Percentiles rank a stretch among this genome's conserved stretches.
Conservation (phyloP, 2,888 invertebrate genomes). For the Steinernema carpocapsae region DNA sequence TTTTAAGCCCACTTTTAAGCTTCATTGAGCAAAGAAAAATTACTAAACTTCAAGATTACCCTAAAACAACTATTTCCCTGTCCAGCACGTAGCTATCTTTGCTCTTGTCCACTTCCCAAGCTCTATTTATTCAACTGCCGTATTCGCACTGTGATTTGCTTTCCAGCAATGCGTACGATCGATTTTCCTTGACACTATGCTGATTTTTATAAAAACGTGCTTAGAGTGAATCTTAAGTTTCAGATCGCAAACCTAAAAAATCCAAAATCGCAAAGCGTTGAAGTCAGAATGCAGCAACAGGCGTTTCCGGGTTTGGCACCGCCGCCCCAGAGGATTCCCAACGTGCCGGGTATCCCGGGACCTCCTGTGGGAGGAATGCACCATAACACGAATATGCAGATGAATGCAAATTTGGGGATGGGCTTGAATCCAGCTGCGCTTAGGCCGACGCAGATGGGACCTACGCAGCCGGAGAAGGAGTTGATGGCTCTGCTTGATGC, state of each 20-base stretch:
- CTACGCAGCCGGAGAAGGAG: conserved; percentile 1
- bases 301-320: conserved; percentile 13
- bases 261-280: neutral
- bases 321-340: neutral
- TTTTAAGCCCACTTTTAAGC: no score
- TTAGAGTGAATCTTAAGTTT: no score
- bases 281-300: conserved; percentile 27
- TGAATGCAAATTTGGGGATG: neutral
- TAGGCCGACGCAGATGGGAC: neutral
- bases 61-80: no score
- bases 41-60: no score
- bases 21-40: no score
- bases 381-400: neutral
- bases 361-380: neutral
- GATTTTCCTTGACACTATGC: no score
- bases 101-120: no score
- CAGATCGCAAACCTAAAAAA: neutral
- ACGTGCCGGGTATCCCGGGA: neutral
- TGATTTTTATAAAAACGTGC: no score
- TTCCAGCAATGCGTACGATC: no score
- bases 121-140: no score
- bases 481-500: neutral
- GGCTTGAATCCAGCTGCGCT: neutral
- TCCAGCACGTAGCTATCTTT: no score
- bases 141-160: no score